A percentile compares a stretch with the other conserved stretches of the same genome.
Conservation (phyloP, 2,113 vertebrate species). For the Caloenas nicobarica region DNA sequence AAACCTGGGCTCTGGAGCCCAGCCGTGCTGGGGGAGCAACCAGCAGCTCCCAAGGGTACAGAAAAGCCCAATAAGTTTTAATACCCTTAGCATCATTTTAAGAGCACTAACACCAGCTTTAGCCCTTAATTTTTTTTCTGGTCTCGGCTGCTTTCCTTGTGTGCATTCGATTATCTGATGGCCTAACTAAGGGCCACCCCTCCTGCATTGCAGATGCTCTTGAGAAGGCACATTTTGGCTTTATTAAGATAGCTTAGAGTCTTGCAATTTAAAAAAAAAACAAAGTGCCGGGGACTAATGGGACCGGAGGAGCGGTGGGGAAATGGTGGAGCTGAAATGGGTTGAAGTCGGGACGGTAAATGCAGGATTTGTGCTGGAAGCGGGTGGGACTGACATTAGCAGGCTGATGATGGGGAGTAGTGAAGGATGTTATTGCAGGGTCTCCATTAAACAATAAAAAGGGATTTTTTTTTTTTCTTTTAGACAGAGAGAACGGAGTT, state of each 20-base stretch:
- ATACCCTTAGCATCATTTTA: not conserved
- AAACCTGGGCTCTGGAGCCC: not conserved
- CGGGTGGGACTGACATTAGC: not conserved
- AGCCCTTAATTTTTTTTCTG: not conserved
- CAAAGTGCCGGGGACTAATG: no score
- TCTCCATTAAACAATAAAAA: not conserved
- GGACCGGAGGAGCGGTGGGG: not conserved
- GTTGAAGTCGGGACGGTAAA: not conserved
- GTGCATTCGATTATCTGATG: not conserved
- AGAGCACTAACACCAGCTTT: not conserved
- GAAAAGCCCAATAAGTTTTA: not conserved
- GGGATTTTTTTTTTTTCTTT: not conserved
- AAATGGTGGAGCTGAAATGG: fast-evolving
- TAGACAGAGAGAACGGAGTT: not conserved
- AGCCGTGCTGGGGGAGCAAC: not conserved
- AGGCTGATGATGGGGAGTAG: not conserved
- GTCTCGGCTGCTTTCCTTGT: not conserved
- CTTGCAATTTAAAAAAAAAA: not conserved
- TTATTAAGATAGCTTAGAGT: not conserved
- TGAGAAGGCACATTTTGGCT: not conserved
- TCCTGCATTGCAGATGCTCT: not conserved
- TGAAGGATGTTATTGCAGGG: not conserved
- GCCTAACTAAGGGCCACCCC: not conserved
- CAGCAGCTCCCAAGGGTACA: not conserved
- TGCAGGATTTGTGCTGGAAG: not conserved